A percentile compares a stretch with the other conserved stretches of the same genome.
phyloP scores from a whole-genome alignment of 2,113 vertebrate genomes.

The Ciconia maguari region DNA sequence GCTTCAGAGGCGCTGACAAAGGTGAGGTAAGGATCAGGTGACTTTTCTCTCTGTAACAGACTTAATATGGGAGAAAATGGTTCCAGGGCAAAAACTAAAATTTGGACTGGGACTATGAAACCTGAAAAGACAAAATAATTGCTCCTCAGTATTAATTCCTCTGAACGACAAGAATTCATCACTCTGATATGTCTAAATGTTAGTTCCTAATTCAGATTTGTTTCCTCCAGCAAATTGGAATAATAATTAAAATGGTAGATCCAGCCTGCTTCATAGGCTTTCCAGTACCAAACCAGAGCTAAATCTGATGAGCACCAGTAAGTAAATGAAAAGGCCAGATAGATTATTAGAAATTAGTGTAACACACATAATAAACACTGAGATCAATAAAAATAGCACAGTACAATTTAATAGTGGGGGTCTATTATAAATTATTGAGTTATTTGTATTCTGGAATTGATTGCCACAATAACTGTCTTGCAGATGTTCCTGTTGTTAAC shows the following conservation, averaged over 20 bases:
- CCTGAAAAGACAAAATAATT: background rate
- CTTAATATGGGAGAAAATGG: background rate
- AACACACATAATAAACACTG: background rate
- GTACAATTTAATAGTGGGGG: constrained; percentile 2
- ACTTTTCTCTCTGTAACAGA: background rate
- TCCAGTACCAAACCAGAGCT: background rate
- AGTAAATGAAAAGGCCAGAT: background rate
- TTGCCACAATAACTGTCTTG: background rate
- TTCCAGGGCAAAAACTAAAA: background rate
- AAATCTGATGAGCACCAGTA: background rate
- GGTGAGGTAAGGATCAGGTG: background rate
- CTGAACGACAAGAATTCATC: background rate
- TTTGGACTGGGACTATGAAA: background rate
- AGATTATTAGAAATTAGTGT: constrained; percentile 5
- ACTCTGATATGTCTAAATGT: background rate
- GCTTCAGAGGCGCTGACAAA: background rate
- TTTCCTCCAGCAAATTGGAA: background rate
- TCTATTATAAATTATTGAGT: background rate
- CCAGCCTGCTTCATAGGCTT: background rate
- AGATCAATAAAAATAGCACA: constrained; percentile 14
- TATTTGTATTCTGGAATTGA: constrained; percentile 8
- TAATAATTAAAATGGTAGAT: background rate
- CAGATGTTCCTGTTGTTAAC: constrained; percentile 16
- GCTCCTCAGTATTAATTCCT: background rate
- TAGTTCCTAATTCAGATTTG: background rate